Conservation (phyloP, 1,140 invertebrate species). For the Palaemon carinicauda region DNA sequence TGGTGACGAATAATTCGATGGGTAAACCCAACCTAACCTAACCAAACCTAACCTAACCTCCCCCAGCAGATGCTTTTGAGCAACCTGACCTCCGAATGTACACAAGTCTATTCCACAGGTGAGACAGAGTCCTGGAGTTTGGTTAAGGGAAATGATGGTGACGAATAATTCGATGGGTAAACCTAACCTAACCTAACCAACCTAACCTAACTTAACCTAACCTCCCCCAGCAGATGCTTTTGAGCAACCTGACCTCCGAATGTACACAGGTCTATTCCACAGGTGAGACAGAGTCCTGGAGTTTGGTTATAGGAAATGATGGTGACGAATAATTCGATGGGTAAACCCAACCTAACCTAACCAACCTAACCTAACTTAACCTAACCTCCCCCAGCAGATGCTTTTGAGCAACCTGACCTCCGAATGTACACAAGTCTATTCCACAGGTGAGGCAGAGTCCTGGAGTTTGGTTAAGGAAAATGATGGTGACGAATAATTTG, state of each 20-base stretch:
- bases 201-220: too few relatives aligned
- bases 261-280: conserved; percentile 80
- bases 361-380: too few relatives aligned
- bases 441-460: background rate
- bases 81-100: conserved; percentile 86
- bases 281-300: background rate
- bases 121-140: background rate
- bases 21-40: too few relatives aligned
- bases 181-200: too few relatives aligned
- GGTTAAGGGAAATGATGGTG: too few relatives aligned
- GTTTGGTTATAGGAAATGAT: background rate
- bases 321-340: too few relatives aligned
- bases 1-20: too few relatives aligned
- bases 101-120: conserved; percentile 74
- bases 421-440: conserved; percentile 85
- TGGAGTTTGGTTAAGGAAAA: background rate
- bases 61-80: conserved; percentile 84
- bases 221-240: conserved; percentile 83
- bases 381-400: conserved; percentile 84
- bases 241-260: conserved; percentile 84
- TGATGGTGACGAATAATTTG: too few relatives aligned
- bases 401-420: conserved; percentile 83
- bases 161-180: too few relatives aligned
- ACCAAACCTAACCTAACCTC: too few relatives aligned
- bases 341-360: too few relatives aligned